Conservation (phyloP, 53 echinoderm and acorn worm species). For the Henricia sp. region DNA sequence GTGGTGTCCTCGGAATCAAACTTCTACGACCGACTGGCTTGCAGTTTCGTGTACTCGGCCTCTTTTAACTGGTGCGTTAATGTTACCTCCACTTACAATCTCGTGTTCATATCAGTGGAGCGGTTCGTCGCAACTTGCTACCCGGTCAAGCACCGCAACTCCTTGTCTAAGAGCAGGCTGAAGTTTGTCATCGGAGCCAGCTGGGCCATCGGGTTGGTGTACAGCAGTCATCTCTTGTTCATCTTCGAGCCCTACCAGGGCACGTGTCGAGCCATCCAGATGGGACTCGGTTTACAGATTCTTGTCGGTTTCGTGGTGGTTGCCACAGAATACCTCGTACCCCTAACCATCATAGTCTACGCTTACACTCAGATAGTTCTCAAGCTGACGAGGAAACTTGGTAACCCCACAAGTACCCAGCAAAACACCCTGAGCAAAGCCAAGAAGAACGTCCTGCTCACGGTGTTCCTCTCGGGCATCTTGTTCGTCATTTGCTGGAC, state of each 20-base stretch:
- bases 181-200: neutral
- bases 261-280: neutral
- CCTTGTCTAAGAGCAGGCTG: neutral
- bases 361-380: conserved; percentile 73
- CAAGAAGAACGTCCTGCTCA: conserved; percentile 5
- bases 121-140: conserved; percentile 47
- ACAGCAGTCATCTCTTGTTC: neutral
- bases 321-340: conserved; percentile 65
- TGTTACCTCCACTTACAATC: conserved; percentile 31
- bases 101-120: conserved; percentile 31
- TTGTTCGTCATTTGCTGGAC: conserved; percentile 47
- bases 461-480: conserved; percentile 2
- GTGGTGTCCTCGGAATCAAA: neutral
- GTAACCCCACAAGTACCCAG: neutral
- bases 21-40: conserved; percentile 2
- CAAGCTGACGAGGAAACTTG: conserved; percentile 61
- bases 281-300: conserved; percentile 3
- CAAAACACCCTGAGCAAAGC: neutral
- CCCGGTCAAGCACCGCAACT: conserved; percentile 39
- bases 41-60: neutral
- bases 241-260: neutral
- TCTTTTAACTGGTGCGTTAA: conserved; percentile 1
- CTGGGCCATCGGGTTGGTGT: conserved; percentile 12
- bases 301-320: conserved; percentile 5
- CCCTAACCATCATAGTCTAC: conserved; percentile 62